Base-by-base conservation (phyloP, 2,888 invertebrate genomes). In the Heliconius ismenius region DNA sequence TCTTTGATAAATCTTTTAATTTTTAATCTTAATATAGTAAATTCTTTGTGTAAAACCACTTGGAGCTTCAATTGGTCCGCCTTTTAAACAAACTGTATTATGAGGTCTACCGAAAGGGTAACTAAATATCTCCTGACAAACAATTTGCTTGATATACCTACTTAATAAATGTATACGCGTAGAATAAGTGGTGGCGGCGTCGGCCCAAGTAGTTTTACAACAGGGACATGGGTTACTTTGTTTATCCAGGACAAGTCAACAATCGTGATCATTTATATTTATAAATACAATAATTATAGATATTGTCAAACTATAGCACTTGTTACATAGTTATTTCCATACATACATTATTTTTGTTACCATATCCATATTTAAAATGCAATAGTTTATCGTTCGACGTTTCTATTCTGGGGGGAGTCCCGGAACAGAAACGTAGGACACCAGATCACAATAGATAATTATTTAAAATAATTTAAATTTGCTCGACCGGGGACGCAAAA, bases 311-410 rank as follows among this genome's bases (percentile, higher is more conserved):
- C 89, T 90, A 90, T 92, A 90, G 88, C 89, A 90, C 84, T 90
- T 93, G 92, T 93, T 93, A 91, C 89, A 92, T 92, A 92, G 90
- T 91, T 82, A 87, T 89, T 91, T 90, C 89, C 91, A 93, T 91
- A 93, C 92, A 93, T 88, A 90, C 88, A 88, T 86, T 90, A 89
- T 92, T 93, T 93, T 92, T 93, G 91, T 93, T 92, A 87, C 89
- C 93, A 91, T 92, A 86, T 85, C 93, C 94, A 94, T 93, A 84
- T 90, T 87, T 89, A 94, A 94, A 94, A 92, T 92, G 94, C 94
- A 94, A 94, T 94, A 94, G 94, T 88, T 83, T 86, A 84, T 85
- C 83, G 81, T 83, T 86, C 83, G 83, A 75, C 78, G 82, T 81
- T 84, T 85, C 82, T 81, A 81, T 81, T 80, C 73, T 75, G 76